Evolutionary conservation across 2,888 invertebrate species (phyloP), one percentile per base, ranked within the genome.

Genomic region (Macrosiphum euphorbiae): DNA sequence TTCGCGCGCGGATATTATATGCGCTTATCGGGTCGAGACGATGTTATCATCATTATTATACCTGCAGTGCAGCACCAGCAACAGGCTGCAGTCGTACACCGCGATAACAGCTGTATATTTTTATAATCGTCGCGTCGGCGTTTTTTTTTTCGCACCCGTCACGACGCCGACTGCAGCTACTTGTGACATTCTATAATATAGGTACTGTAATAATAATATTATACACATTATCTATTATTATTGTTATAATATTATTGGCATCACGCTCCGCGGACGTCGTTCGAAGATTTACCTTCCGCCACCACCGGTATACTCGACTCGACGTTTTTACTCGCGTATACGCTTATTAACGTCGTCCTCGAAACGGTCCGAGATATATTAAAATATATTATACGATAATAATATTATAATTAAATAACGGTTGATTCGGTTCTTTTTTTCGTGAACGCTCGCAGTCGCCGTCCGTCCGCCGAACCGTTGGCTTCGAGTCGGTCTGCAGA

Each of bases 341-440:
- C 35, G 35, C 8, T 35, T 78, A 78, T 78, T 78, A 78, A 41
- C 35, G 78, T 78, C 35, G 78, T 35, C 35, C 20, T 35, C 35
- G 20, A 78, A 78, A 78, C 78, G 78, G 78, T 35, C 35, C 20
- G 8, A 8, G 3, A 35, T 41, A 8, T 35, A 35, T 78, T 78
- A 78, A 78, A 20, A 58, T 26, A 58, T 8, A 35, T 78, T 13
- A 20, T 55, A 35, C 8, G 35, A 28, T 78, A 8, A 28, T 78
- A 8, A 78, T 78, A 78, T 78, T 78, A 78, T 78, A 78, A 58
- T 58, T 58, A 58, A 58, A 58, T 58, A 58, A 78, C 78, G 78
- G 78, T 78, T 78, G 78, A 78, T 78, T 78, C 35, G 78, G 78
- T 78, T 78, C 78, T 78, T 78, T 78, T 78, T 78, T 78, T 8